Evolutionary conservation across 2,888 invertebrate species (phyloP), one percentile per base, ranked within the genome.

Genomic region (Strigamia transsilvanica): DNA sequence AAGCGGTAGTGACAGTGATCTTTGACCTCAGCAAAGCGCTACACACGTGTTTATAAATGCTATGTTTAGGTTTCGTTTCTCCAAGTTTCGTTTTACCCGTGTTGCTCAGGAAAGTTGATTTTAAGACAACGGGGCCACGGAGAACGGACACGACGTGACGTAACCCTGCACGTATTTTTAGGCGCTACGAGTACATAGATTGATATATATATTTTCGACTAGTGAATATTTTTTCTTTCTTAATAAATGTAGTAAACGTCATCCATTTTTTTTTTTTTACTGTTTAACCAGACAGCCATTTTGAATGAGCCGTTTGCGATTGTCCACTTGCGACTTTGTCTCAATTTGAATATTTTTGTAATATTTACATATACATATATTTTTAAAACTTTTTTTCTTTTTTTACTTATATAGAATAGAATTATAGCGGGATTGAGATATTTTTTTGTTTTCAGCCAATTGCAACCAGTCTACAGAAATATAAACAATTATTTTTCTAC

Each of bases 1-100:
- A 51, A 51, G 51, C 51, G 51, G 51, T 51, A 51, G 51, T 51
- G 51, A 51, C 51, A 51, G 51, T 51, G 51, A 51, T 18, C 51
- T 51, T 51, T 51, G 51, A 51, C 51, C 51, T 51, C 51, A 51
- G 51, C 51, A 51, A 51, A 51, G 51, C 51, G 15, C 51, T 51
- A 51, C 51, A 51, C 51, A 51, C 51, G 15, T 51, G 15, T 18
- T 51, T 51, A 6, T 51, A 51, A 51, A 51, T 51, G 51, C 51
- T 51, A 51, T 51, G 15, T 51, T 27, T 27, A 27, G 27, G 27
- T 27, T 27, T 27, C 27, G 27, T 27, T 51, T 38, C 38, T 38
- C 10, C 10, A 38, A 1, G 46, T 46, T 51, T 51, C 51, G 13
- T 7, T 38, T 38, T 5, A 51, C 51, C 51, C 51, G 51, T 18